Evolutionary conservation across 2,888 invertebrate species (phyloP).

Genomic region (Chouioia cunea): DNA sequence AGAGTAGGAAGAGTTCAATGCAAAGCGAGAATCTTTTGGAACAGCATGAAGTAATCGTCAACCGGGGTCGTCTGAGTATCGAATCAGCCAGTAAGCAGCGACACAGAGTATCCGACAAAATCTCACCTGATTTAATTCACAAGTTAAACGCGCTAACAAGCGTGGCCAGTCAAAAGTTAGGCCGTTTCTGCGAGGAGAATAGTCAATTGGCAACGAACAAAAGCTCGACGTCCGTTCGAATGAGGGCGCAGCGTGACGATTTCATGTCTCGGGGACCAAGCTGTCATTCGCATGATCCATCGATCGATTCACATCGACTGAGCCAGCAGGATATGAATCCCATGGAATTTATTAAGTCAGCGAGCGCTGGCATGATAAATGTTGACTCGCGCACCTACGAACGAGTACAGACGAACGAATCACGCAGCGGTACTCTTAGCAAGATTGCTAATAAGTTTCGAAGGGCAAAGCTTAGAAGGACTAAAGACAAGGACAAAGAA

Average conservation of each 20-base stretch:
- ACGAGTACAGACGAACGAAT: conserved; percentile 72
- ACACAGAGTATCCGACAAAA: conserved; percentile 25
- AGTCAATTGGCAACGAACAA: conserved; percentile 26
- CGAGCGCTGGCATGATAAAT: conserved; percentile 84
- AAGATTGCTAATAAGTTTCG: conserved; percentile 74
- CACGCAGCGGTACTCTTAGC: conserved; percentile 57
- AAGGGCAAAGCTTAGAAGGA: conserved; percentile 71
- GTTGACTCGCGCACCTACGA: conserved; percentile 75
- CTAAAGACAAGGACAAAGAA: conserved; percentile 60
- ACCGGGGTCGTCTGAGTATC: too few relatives aligned
- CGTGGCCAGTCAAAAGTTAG: conserved; percentile 40
- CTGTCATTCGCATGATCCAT: conserved; percentile 50
- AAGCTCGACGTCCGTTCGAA: conserved; percentile 59
- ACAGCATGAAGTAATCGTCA: too few relatives aligned
- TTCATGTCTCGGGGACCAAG: conserved; percentile 72
- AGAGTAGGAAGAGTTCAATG: background rate
- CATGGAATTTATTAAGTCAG: conserved; percentile 76
- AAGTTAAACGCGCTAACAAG: conserved; percentile 54
- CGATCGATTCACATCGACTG: conserved; percentile 21
- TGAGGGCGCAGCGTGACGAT: conserved; percentile 76
- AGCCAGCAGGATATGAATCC: conserved; percentile 18
- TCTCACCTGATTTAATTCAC: conserved; percentile 54
- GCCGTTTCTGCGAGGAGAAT: conserved; percentile 32
- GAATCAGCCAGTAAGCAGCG: too few relatives aligned
- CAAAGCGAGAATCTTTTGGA: background rate